Evolutionary conservation across 2,113 vertebrate genomes (phyloP).

Genomic region (Elaphurus davidianus): DNA sequence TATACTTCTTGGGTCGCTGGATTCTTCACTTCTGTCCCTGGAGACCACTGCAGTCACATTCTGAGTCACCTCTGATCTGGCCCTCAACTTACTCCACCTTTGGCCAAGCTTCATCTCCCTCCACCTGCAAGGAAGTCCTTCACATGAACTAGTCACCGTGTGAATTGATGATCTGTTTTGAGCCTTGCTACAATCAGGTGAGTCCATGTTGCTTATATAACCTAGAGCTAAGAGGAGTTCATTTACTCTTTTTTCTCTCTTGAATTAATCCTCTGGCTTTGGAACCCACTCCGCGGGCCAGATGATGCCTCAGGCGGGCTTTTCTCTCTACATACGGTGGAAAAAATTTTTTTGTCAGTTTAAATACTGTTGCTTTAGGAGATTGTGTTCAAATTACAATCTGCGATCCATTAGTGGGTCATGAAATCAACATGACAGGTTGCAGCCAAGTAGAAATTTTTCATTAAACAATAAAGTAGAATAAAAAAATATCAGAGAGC

Average conservation of each 20-base stretch:
- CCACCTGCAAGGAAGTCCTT: neutral
- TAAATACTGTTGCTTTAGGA: neutral
- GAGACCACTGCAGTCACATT: neutral
- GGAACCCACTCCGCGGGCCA: neutral
- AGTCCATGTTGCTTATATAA: neutral
- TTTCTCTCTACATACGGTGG: neutral
- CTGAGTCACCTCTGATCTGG: neutral
- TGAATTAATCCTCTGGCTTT: neutral
- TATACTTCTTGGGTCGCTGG: neutral
- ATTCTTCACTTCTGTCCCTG: neutral
- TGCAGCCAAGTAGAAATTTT: neutral
- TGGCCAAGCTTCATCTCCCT: neutral
- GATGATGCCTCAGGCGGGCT: neutral
- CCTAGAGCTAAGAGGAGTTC: neutral
- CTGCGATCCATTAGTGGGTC: neutral
- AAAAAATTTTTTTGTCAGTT: neutral
- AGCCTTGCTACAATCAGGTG: neutral
- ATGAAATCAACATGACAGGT: neutral
- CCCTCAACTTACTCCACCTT: neutral
- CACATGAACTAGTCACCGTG: neutral
- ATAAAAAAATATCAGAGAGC: neutral
- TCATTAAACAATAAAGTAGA: slow-evolving; percentile 2
- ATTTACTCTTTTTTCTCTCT: neutral
- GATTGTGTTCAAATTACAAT: neutral
- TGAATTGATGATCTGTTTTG: neutral